A percentile compares a stretch with the other conserved stretches of the same genome.
Evolutionary conservation across 2,797 vertebrate species (phyloP).

Genomic region (Falco concolor): DNA sequence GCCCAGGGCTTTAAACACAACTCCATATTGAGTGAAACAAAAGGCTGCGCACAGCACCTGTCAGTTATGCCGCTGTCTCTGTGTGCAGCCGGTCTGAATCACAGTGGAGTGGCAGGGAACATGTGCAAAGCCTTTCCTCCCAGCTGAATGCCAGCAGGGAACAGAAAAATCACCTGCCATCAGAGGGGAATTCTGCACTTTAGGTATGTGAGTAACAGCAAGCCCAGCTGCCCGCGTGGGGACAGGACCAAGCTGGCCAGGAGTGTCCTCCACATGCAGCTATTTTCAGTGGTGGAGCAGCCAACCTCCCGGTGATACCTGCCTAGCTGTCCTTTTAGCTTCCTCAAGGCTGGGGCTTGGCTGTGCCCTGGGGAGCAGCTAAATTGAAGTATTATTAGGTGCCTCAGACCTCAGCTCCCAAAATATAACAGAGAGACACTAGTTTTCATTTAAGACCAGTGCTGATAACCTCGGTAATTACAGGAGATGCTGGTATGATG

Average conservation of each 20-base stretch:
- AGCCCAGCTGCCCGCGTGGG: not conserved
- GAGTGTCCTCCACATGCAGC: accelerated
- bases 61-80: accelerated
- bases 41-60: accelerated
- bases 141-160: not conserved
- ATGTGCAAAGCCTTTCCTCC: not conserved
- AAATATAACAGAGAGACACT: accelerated
- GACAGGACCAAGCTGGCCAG: not conserved
- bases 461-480: not conserved
- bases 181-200: accelerated
- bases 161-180: not conserved
- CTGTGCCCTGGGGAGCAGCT: not conserved
- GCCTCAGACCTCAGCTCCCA: not conserved
- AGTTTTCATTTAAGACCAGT: not conserved
- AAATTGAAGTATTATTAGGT: accelerated
- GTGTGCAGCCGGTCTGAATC: accelerated
- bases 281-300: not conserved
- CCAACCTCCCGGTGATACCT: accelerated
- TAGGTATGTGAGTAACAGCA: not conserved
- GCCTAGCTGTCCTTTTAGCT: not conserved
- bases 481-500: accelerated
- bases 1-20: not conserved
- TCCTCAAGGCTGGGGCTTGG: not conserved
- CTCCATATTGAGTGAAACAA: not conserved
- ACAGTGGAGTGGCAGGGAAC: not conserved